Percentiles rank a stretch among this genome's conserved stretches.
These are phyloP conservation scores for Hydroisotoma schaefferi DNA, from an alignment of 2,888 invertebrate species.

Conservation along the genomic window DNA sequence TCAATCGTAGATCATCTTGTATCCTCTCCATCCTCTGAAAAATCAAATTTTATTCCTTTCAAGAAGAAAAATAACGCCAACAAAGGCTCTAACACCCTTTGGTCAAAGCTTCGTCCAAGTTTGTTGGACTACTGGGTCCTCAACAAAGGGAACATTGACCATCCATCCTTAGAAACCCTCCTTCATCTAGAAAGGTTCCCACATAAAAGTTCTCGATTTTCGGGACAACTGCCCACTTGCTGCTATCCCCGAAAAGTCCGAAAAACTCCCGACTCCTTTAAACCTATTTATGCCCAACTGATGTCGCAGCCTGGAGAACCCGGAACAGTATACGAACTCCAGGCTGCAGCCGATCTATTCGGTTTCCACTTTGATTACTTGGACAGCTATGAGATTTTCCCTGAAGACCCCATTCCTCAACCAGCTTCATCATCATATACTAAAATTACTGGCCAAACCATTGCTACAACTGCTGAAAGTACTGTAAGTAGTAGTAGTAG, in stretches of 20 bases:
- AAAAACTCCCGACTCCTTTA: conserved; percentile 3
- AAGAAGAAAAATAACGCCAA: no score
- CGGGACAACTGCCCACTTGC: neutral
- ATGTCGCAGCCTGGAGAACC: conserved; percentile 24
- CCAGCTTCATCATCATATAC: neutral
- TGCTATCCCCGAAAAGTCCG: neutral
- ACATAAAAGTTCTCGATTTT: neutral
- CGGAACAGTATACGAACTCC: conserved; percentile 32
- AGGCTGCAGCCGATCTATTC: conserved; percentile 27
- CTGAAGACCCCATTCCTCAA: conserved; percentile 1
- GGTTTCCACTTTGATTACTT: conserved; percentile 37
- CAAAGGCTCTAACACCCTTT: no score
- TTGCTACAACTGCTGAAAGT: neutral
- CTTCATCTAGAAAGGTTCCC: neutral
- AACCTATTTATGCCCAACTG: conserved; percentile 20
- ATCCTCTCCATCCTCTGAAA: no score
- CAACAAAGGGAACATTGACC: neutral
- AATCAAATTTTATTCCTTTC: no score
- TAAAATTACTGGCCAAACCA: neutral
- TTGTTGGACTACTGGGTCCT: no score
- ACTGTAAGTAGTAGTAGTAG: neutral
- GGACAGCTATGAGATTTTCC: conserved; percentile 1
- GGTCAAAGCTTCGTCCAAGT: no score
- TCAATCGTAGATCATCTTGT: conserved; percentile 21
- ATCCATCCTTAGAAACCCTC: no score